Evolutionary conservation across 2,797 vertebrate genomes (phyloP), one percentile per base, ranked within the genome.

Genomic region (Falco cherrug): DNA sequence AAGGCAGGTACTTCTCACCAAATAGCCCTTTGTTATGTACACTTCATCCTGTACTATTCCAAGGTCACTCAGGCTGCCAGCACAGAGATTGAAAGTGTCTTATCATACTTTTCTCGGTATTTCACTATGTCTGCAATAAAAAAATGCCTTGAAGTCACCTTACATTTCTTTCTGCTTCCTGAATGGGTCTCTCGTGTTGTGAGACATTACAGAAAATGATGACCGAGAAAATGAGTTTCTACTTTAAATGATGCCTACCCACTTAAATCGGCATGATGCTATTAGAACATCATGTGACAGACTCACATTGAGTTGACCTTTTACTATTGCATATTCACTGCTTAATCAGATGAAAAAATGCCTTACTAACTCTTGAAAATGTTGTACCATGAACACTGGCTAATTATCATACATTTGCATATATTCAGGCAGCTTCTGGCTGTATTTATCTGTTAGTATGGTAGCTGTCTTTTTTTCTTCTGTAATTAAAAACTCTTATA

Each of bases 351-450:
- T 91, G 81, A 94, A 96, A 85, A 96, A 95, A 87, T 76, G 74
- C 85, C 74, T 89, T 85, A 64, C 69, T 92, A 67, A 31, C 61
- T 93, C 90, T 96, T 97, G 87, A 97, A 96, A 95, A 91, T 89
- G 57, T 92, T 95, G 74, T 80, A 90, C 31, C 25, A 37, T 73
- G 90, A 97, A 43, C 39, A 85, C 6, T 76, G 39, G 21, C 13
- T 94, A 96, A 97, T 97, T 96, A 95, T 65, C 87, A 96, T 97
- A 90, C 85, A 95, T 97, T 96, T 97, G 50, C 95, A 96, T 96
- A 90, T 68, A 92, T 76, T 89, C 74, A 78, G n/a, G 61, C 48
- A 95, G 79, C 76, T 93, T 88, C 91, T 92, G 84, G 37, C 65
- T 69, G 65, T 69, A 59, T 78, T 95, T 91, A 68, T 64, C 59